Conservation (phyloP, 1,140 invertebrate genomes). For the Drosophila burlai region DNA sequence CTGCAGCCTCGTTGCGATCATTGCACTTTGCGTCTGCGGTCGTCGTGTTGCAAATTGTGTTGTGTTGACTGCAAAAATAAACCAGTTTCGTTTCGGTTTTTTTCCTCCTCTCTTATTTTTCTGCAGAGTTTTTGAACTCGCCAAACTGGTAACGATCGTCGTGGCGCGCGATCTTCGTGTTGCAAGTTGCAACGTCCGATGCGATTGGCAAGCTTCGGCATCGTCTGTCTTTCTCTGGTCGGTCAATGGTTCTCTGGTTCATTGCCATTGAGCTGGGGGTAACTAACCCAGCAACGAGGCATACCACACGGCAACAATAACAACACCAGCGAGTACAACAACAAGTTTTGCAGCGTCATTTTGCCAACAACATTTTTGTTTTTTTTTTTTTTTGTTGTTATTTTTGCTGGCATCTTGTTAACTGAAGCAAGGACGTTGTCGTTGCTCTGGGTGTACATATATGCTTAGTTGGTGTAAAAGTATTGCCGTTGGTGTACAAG, state of each 20-base stretch:
- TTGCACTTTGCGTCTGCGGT: conserved; percentile 73
- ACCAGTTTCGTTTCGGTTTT: conserved; percentile 55
- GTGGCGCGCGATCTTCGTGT: conserved; percentile 40
- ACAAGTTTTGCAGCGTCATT: conserved; percentile 72
- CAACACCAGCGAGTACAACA: conserved; percentile 35
- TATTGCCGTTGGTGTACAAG: background rate
- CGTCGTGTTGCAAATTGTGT: conserved; percentile 73
- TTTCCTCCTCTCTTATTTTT: background rate
- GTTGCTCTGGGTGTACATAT: background rate
- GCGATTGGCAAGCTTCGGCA: conserved; percentile 21
- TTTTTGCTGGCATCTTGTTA: conserved; percentile 47
- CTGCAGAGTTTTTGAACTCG: conserved; percentile 34
- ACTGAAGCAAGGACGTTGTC: conserved; percentile 75
- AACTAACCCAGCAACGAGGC: conserved; percentile 79
- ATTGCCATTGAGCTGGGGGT: conserved; percentile 84
- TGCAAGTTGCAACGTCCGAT: conserved; percentile 62
- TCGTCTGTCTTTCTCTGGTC: conserved; percentile 67
- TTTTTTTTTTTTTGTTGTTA: conserved; percentile 5
- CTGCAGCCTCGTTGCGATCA: conserved; percentile 70
- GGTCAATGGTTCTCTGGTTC: conserved; percentile 85
- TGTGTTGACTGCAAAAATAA: conserved; percentile 48
- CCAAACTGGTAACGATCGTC: conserved; percentile 44
- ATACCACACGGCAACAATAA: conserved; percentile 43
- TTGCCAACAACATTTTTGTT: conserved; percentile 19
- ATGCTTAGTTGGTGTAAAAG: background rate